Percentiles rank a stretch among this genome's conserved stretches.
Evolutionary conservation across 2,113 vertebrate species (phyloP).

Genomic region (Bos javanicus): DNA sequence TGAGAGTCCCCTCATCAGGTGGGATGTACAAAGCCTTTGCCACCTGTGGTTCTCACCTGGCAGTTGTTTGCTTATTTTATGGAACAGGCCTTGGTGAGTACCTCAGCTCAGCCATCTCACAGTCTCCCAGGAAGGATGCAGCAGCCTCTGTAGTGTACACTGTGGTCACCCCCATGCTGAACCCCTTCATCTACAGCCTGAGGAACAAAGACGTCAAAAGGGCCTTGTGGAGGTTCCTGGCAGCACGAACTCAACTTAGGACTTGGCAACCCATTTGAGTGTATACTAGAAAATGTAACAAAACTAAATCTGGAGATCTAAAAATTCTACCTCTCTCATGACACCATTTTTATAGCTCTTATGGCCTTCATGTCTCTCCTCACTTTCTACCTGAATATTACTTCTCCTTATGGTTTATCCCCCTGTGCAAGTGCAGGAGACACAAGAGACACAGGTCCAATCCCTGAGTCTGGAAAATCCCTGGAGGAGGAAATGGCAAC

Average conservation of each 20-base stretch:
- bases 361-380: not conserved
- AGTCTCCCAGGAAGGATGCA: not conserved
- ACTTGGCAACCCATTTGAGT: not conserved
- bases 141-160: not conserved
- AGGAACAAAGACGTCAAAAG: not conserved
- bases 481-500: not conserved
- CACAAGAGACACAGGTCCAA: not conserved
- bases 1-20: not conserved
- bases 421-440: not conserved
- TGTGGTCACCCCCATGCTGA: not conserved
- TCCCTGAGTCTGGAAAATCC: not conserved
- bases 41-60: not conserved
- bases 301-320: not conserved
- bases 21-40: not conserved
- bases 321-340: not conserved
- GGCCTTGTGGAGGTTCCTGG: not conserved
- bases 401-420: not conserved
- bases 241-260: not conserved
- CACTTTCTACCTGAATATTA: not conserved
- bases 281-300: not conserved
- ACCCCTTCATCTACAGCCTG: not conserved
- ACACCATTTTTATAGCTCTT: not conserved
- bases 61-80: not conserved
- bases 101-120: not conserved
- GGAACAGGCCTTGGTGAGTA: not conserved